Conservation (phyloP, 2,888 invertebrate genomes). For the Hoplodrina blanda region DNA sequence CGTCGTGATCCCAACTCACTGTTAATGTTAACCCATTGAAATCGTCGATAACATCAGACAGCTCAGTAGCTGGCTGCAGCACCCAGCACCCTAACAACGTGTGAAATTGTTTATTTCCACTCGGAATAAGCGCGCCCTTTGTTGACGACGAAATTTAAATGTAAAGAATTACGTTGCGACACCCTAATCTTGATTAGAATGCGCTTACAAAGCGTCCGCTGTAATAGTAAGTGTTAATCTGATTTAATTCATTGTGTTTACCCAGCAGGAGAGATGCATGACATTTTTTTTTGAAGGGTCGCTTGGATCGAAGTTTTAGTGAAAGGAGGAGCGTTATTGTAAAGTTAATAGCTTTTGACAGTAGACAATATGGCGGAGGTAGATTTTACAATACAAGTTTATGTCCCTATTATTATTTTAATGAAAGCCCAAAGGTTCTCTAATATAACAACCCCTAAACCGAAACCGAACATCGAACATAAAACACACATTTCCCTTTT, state of each 20-base stretch:
- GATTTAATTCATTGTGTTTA: constrained; percentile 87
- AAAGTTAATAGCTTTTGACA: constrained; percentile 69
- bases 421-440: constrained; percentile 38
- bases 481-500: constrained; percentile 40
- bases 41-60: constrained; percentile 79
- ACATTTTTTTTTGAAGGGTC: constrained; percentile 77
- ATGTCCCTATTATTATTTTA: constrained; percentile 52
- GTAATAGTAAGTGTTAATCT: constrained; percentile 88
- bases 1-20: constrained; percentile 51
- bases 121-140: constrained; percentile 80
- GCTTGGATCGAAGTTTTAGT: constrained; percentile 56
- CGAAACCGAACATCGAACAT: constrained; percentile 44
- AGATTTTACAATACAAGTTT: constrained; percentile 44
- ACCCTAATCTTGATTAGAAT: constrained; percentile 88
- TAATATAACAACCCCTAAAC: constrained; percentile 36
- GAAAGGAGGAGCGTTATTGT: constrained; percentile 69
- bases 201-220: constrained; percentile 82
- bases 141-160: constrained; percentile 81
- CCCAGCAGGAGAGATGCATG: constrained; percentile 83
- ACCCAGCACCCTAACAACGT: constrained; percentile 74
- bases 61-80: constrained; percentile 54
- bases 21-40: constrained; percentile 70
- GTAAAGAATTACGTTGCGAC: constrained; percentile 86
- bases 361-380: constrained; percentile 56
- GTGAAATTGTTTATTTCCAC: constrained; percentile 84